Conservation (phyloP, 2,888 invertebrate genomes). For the Andrena camellia region DNA sequence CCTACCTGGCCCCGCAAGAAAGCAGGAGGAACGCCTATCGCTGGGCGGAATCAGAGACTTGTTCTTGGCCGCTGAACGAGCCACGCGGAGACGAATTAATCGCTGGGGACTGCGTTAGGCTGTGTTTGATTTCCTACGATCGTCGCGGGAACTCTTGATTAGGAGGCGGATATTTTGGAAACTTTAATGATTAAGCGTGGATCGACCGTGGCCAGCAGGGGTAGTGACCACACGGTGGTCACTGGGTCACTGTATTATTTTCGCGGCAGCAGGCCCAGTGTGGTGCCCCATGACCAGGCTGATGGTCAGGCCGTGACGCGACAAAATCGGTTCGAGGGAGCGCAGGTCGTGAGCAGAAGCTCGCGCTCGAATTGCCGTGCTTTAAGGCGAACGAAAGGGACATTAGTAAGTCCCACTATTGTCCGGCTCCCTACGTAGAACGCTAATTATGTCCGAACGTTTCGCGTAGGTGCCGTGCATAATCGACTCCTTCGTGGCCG, state of each 20-base stretch:
- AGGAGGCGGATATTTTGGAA: neutral
- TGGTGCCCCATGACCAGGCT: slow-evolving; percentile 52
- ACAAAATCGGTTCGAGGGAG: slow-evolving; percentile 55
- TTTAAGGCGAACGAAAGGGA: slow-evolving; percentile 51
- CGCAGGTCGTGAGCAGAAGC: slow-evolving; percentile 60
- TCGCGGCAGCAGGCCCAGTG: slow-evolving; percentile 26
- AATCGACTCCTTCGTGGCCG: slow-evolving; percentile 42
- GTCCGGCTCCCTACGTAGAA: slow-evolving; percentile 53
- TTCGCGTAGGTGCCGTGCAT: slow-evolving; percentile 45
- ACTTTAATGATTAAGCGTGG: neutral
- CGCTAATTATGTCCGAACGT: slow-evolving; percentile 69
- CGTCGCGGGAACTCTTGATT: neutral
- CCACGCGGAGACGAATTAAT: slow-evolving; percentile 44
- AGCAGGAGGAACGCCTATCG: slow-evolving; percentile 68
- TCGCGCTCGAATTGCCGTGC: slow-evolving; percentile 50
- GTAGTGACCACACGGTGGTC: slow-evolving; percentile 35
- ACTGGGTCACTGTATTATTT: slow-evolving; percentile 61
- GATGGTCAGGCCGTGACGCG: slow-evolving; percentile 44
- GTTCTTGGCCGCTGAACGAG: slow-evolving; percentile 6
- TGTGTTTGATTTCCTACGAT: neutral
- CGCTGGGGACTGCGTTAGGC: neutral
- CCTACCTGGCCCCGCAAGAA: slow-evolving; percentile 63
- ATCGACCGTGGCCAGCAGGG: neutral
- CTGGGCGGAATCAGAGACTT: slow-evolving; percentile 51
- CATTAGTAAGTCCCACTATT: slow-evolving; percentile 45